phyloP scores from a whole-genome alignment of 2,888 invertebrate species.

The Leptopilina myrica region DNA sequence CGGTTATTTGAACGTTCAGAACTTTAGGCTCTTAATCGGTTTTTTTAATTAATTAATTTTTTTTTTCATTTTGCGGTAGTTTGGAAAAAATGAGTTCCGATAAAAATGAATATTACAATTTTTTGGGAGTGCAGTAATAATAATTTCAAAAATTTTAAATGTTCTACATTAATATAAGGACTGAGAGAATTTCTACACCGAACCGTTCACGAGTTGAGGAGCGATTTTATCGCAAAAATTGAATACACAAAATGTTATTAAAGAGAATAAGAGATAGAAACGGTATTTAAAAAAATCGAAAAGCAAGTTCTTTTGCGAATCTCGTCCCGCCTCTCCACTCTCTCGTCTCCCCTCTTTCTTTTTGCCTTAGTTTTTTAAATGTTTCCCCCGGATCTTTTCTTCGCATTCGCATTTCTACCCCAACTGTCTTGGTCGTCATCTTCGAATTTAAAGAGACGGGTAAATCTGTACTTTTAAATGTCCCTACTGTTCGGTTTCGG shows the following conservation, averaged over 20 bases:
- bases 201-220: no score
- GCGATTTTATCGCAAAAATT: no score
- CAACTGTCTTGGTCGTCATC: slow-evolving; percentile 51
- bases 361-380: slow-evolving; percentile 41
- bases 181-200: no score
- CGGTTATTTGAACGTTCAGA: no score
- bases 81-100: no score
- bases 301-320: slow-evolving; percentile 42
- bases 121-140: no score
- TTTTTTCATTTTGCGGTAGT: no score
- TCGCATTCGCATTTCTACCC: slow-evolving; percentile 14
- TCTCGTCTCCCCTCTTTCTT: slow-evolving; percentile 34
- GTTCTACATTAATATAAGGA: no score
- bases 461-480: slow-evolving; percentile 70
- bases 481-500: slow-evolving; percentile 42
- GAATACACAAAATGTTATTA: neutral
- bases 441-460: slow-evolving; percentile 50
- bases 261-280: neutral
- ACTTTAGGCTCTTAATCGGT: no score
- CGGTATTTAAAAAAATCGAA: slow-evolving; percentile 17
- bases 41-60: no score
- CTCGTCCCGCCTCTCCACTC: slow-evolving; percentile 20
- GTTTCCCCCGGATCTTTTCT: slow-evolving; percentile 36
- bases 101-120: no score
- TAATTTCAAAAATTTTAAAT: no score